Evolutionary conservation across 23 tunicate genomes (phyloP), one percentile per base, ranked within the genome.

Genomic region (Ciona savignyi): DNA sequence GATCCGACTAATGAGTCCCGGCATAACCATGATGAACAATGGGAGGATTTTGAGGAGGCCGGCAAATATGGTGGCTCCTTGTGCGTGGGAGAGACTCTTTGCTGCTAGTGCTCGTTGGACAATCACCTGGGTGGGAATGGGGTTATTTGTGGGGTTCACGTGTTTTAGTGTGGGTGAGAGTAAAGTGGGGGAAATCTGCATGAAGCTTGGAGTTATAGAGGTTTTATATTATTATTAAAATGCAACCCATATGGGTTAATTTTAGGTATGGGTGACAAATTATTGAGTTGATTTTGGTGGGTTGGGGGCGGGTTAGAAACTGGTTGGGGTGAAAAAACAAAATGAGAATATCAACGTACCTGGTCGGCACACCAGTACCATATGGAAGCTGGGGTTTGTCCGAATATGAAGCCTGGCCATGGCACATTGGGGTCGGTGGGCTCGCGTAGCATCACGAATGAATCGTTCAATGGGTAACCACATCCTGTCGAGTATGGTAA

Each of bases 311-410:
- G n/a, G n/a, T n/a, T n/a, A n/a, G n/a, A n/a, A n/a, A n/a, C n/a
- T n/a, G n/a, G n/a, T n/a, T n/a, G n/a, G n/a, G n/a, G n/a, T n/a
- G n/a, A n/a, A 23, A 23, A 32, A 30, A 6, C 51, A 66, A 32
- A 27, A 29, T 25, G 23, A 67, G 29, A 75, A 70, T n/a, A n/a
- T n/a, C 1, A 49, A 63, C 34, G 25, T 30, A 93, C 98, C 88
- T 93, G 98, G 68, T 93, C 98, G 6, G 93, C 81, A 65, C 98
- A 93, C 98, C 98, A 93, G 62, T 93, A 93, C 98, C 98, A 93
- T 29, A 93, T 86, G 24, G 86, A 75, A 21, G 98, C 92, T 29
- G 76, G 81, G 4, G 93, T 85, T 73, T 93, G 98, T 20, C 98
- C 98, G n/a, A 93, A 51, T 29, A 93, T 61, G 70, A 93, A 93